Evolutionary conservation across 2,797 vertebrate species (phyloP), one percentile per base, ranked within the genome.

Genomic region (Liparis tanakae): DNA sequence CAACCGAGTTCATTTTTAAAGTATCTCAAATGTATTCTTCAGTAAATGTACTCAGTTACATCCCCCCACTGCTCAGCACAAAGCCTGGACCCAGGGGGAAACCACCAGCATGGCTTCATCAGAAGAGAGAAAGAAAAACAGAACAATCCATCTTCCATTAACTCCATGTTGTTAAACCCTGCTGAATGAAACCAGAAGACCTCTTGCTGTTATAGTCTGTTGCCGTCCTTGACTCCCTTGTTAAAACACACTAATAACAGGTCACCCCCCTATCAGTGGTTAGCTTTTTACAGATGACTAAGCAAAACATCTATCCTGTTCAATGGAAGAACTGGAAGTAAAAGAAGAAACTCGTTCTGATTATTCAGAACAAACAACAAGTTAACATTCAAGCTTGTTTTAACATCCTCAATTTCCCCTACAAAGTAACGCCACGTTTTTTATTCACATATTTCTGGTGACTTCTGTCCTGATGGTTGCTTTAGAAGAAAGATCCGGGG

Each of bases 311-410:
- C 67, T 57, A 81, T 44, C 37, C 22, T 18, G 43, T 34, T 70
- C 67, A 74, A 74, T 74, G 71, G 71, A 75, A 50, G 57, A 62
- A 76, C 7, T 59, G 75, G 72, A 34, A 55, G 63, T 12, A 12
- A n/a, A 15, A 48, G 22, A 33, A 34, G 5, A 51, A 55, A 17
- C 10, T 50, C 12, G 18, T 55, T 20, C 25, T 46, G 53, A 18
- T 44, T 33, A 14, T n/a, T 2, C 48, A 37, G 13, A 43, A 22
- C 39, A 61, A 61, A 43, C 43, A 46, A 46, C 17, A 46, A 46
- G 6, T 17, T 17, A 46, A 46, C 15, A 46, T 46, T 6, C 17
- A 7, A 46, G 10, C 54, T 7, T 3, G 20, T 59, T 14, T 58
- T 37, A 58, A 58, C 34, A 20, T 58, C 57, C 58, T 43, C 37